Evolutionary conservation across 2,113 vertebrate species (phyloP).

Genomic region (Callospermophilus lateralis): DNA sequence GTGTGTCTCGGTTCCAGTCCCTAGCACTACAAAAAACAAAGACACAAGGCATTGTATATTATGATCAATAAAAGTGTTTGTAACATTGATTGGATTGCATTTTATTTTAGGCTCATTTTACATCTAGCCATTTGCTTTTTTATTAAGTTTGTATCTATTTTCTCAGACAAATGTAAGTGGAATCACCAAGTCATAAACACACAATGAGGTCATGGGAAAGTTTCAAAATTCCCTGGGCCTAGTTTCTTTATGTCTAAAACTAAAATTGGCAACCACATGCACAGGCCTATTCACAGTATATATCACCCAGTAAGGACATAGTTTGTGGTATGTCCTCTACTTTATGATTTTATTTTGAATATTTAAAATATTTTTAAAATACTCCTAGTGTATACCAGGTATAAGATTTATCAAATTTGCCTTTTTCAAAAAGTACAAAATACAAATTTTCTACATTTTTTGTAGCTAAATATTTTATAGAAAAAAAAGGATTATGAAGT

Average conservation of each 20-base stretch:
- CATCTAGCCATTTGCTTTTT: background rate
- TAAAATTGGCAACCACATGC: background rate
- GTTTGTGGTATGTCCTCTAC: background rate
- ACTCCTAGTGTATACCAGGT: background rate
- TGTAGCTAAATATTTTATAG: too few relatives aligned
- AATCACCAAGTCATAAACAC: background rate
- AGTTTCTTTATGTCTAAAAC: background rate
- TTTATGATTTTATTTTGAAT: background rate
- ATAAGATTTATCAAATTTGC: background rate
- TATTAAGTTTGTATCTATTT: background rate
- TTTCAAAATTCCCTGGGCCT: background rate
- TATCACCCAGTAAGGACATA: too few relatives aligned
- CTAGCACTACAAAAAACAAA: background rate
- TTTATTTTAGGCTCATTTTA: slow-evolving; percentile 15
- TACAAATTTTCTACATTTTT: background rate
- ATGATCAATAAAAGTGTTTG: too few relatives aligned
- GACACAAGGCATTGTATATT: background rate
- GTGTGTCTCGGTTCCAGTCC: background rate
- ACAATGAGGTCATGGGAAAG: background rate
- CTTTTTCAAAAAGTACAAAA: background rate
- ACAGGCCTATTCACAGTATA: background rate
- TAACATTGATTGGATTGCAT: background rate
- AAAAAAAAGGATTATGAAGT: too few relatives aligned
- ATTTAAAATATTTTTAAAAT: background rate
- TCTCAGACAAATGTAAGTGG: background rate